phyloP scores from a whole-genome alignment of 2,797 vertebrate species.

The Sebastes miniatus region DNA sequence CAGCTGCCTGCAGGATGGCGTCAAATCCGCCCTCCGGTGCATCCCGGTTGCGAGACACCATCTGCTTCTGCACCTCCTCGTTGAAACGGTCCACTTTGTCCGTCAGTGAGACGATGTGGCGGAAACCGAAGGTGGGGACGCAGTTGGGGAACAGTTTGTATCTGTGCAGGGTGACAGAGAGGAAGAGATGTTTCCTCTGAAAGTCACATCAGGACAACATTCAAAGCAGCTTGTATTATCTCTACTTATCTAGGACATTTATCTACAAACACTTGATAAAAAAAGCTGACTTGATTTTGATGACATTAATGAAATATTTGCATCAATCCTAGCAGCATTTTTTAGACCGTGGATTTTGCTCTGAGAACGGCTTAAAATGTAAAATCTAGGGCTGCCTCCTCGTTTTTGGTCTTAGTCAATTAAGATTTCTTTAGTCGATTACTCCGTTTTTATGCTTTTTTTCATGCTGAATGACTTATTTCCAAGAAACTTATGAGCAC shows the following conservation, averaged over 20 bases:
- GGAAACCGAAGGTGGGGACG: constrained; percentile 95
- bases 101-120: constrained; percentile 93
- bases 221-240: neutral
- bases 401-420: too few species aligned
- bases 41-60: constrained; percentile 95
- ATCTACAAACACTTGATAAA: neutral
- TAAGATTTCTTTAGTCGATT: too few species aligned
- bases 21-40: constrained; percentile 97
- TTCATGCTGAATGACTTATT: too few species aligned
- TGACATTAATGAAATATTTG: neutral
- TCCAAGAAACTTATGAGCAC: too few species aligned
- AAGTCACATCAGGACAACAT: neutral
- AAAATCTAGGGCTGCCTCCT: neutral
- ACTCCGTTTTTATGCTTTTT: too few species aligned
- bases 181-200: neutral
- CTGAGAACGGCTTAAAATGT: neutral
- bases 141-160: constrained; percentile 95
- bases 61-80: constrained; percentile 94
- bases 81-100: constrained; percentile 96
- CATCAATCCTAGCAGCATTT: neutral
- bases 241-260: neutral
- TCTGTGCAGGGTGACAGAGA: constrained; percentile 67
- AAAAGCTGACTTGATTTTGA: neutral
- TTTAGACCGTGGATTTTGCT: neutral
- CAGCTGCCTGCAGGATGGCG: constrained; percentile 94